These are phyloP conservation scores for Sebastes ruberrimus DNA, from an alignment of 2,797 vertebrate species.

Conservation along the genomic window DNA sequence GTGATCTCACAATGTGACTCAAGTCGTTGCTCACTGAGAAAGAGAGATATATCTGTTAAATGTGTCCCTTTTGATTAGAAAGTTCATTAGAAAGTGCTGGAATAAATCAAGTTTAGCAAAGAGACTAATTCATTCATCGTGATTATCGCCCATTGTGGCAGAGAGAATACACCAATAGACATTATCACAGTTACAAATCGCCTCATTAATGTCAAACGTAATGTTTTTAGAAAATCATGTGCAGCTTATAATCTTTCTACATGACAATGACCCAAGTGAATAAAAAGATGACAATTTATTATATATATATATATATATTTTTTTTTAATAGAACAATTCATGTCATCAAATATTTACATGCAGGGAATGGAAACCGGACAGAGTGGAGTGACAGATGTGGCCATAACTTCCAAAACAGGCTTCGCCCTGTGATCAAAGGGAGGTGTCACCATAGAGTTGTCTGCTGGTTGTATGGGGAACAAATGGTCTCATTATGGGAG, in stretches of 20 bases:
- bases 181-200: conserved; percentile 44
- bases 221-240: conserved; percentile 40
- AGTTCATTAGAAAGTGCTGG: background rate
- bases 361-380: conserved; percentile 59
- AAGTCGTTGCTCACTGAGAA: background rate
- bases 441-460: conserved; percentile 46
- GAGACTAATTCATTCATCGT: conserved; percentile 11
- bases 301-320: conserved; percentile 35
- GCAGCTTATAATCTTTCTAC: conserved; percentile 11
- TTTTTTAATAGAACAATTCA: conserved; percentile 75
- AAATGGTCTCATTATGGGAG: conserved; percentile 64
- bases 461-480: conserved; percentile 53
- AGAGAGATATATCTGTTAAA: background rate
- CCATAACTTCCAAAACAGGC: conserved; percentile 64
- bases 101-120: conserved; percentile 29
- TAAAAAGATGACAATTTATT: conserved; percentile 53
- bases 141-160: conserved; percentile 26
- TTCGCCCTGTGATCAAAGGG: conserved; percentile 66
- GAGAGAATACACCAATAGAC: conserved; percentile 19
- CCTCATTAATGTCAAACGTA: conserved; percentile 54
- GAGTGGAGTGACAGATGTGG: conserved; percentile 66
- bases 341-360: conserved; percentile 80
- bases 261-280: conserved; percentile 21
- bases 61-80: background rate
- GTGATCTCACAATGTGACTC: conserved; percentile 26